phyloP scores from a whole-genome alignment of 1,140 invertebrate genomes.

The Homalodisca vitripennis region DNA sequence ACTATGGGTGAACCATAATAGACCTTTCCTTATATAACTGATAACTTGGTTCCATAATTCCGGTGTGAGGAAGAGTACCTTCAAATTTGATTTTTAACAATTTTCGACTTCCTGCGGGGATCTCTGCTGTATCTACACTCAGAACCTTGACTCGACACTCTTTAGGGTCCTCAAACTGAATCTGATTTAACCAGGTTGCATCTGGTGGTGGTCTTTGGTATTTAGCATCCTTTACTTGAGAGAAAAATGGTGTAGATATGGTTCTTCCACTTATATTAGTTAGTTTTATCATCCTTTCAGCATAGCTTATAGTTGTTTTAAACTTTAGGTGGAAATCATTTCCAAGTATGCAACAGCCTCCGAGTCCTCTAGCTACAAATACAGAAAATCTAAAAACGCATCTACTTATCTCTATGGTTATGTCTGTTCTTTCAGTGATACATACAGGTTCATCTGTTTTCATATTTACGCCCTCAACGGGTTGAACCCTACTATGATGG shows the following conservation, averaged over 20 bases:
- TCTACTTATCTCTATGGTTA: no score
- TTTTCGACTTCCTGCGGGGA: background rate
- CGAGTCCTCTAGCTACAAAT: background rate
- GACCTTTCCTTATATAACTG: background rate
- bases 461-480: background rate
- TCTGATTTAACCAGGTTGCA: background rate
- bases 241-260: background rate
- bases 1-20: background rate
- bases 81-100: conserved; percentile 1
- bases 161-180: background rate
- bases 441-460: background rate
- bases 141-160: background rate
- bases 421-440: no score
- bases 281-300: background rate
- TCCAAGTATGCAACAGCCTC: background rate
- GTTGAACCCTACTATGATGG: no score
- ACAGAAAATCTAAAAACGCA: no score
- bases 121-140: background rate
- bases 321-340: background rate
- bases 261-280: background rate
- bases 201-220: background rate
- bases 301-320: background rate
- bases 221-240: background rate
- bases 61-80: background rate
- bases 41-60: background rate